phyloP scores from a whole-genome alignment of 2,888 invertebrate genomes.

The Diogma glabrata region DNA sequence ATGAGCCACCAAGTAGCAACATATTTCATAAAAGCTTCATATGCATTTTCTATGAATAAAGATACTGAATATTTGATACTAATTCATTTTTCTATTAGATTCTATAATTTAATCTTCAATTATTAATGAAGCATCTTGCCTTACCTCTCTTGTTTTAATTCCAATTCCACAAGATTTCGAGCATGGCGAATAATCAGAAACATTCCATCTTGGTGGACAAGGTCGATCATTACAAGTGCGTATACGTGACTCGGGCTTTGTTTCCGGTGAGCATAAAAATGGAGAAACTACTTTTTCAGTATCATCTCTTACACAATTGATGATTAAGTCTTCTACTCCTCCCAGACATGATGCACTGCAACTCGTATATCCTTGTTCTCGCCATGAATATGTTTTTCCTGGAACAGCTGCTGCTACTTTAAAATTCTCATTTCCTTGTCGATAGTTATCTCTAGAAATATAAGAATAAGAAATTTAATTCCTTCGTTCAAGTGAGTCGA shows the following conservation, averaged over 20 bases:
- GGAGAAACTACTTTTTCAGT: conserved; percentile 79
- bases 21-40: too few relatives aligned
- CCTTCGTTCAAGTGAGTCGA: background rate
- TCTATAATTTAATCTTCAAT: too few relatives aligned
- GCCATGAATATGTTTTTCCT: conserved; percentile 79
- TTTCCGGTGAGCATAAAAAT: conserved; percentile 73
- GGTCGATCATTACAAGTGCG: conserved; percentile 90
- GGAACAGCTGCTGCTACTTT: conserved; percentile 62
- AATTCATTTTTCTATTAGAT: too few relatives aligned
- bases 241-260: conserved; percentile 79
- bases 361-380: conserved; percentile 77
- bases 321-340: conserved; percentile 74
- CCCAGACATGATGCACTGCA: conserved; percentile 93
- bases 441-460: conserved; percentile 10
- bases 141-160: conserved; percentile 80
- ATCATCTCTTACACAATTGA: conserved; percentile 78
- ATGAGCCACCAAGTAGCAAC: too few relatives aligned
- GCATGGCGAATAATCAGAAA: conserved; percentile 79
- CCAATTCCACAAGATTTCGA: conserved; percentile 92
- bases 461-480: background rate
- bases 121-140: too few relatives aligned
- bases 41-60: too few relatives aligned
- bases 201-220: conserved; percentile 91
- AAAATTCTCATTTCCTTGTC: conserved; percentile 33
- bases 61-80: too few relatives aligned